phyloP scores from a whole-genome alignment of 2,888 invertebrate species.

The Torymus texanus region DNA sequence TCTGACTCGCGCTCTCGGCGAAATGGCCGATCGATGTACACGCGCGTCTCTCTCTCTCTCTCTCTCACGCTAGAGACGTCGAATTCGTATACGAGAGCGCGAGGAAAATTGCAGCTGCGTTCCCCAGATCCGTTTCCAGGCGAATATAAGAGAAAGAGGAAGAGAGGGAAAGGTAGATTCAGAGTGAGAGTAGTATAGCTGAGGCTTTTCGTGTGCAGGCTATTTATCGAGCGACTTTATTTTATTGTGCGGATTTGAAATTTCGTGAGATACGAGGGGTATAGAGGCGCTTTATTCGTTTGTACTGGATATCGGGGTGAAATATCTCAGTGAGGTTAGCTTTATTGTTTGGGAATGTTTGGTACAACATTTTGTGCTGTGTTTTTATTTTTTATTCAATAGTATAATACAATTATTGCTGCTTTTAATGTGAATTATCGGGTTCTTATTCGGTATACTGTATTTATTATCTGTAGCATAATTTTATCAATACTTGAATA shows the following conservation, averaged over 20 bases:
- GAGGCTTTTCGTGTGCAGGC: neutral
- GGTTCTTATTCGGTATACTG: too few species aligned
- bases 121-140: neutral
- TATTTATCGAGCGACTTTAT: neutral
- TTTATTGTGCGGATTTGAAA: too few species aligned
- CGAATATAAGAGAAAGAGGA: neutral
- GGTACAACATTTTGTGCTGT: too few species aligned
- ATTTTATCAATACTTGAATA: too few species aligned
- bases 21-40: constrained; percentile 22
- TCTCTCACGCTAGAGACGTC: neutral
- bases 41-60: neutral
- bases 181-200: too few species aligned
- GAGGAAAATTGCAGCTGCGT: neutral
- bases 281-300: too few species aligned
- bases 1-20: neutral
- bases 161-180: too few species aligned
- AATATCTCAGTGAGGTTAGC: neutral
- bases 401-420: too few species aligned
- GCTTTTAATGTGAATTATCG: too few species aligned
- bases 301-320: neutral
- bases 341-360: neutral
- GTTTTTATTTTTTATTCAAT: too few species aligned
- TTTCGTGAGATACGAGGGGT: too few species aligned
- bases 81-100: neutral
- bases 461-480: too few species aligned